These are phyloP conservation scores for Paratrypauchen microcephalus DNA, from an alignment of 2,797 vertebrate genomes.

Conservation along the genomic window DNA sequence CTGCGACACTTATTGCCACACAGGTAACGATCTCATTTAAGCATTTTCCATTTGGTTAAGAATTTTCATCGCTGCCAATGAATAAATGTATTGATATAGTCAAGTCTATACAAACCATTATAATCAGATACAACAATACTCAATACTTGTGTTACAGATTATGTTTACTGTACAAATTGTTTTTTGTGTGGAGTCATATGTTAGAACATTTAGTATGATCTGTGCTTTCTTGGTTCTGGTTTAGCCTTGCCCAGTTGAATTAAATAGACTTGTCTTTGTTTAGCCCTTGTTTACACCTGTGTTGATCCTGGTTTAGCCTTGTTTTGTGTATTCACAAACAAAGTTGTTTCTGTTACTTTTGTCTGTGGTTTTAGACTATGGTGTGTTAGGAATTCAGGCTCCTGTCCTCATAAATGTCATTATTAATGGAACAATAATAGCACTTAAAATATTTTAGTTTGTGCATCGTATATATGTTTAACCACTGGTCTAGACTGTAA, in stretches of 20 bases:
- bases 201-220: background rate
- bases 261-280: background rate
- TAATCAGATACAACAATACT: background rate
- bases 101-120: conserved; percentile 43
- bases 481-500: conserved; percentile 42
- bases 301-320: background rate
- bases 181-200: background rate
- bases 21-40: conserved; percentile 60
- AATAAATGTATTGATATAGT: conserved; percentile 44
- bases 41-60: conserved; percentile 32
- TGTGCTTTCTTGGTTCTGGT: background rate
- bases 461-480: background rate
- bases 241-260: background rate
- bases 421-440: background rate
- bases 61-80: conserved; percentile 27
- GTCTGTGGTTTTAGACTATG: background rate
- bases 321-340: no score
- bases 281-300: background rate
- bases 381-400: background rate
- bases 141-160: no score
- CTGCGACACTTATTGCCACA: conserved; percentile 39
- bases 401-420: background rate
- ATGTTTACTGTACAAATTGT: no score
- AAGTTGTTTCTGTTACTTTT: background rate
- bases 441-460: background rate